Base-by-base conservation (phyloP, 2,888 invertebrate species). In the Notocelia uddmanniana region DNA sequence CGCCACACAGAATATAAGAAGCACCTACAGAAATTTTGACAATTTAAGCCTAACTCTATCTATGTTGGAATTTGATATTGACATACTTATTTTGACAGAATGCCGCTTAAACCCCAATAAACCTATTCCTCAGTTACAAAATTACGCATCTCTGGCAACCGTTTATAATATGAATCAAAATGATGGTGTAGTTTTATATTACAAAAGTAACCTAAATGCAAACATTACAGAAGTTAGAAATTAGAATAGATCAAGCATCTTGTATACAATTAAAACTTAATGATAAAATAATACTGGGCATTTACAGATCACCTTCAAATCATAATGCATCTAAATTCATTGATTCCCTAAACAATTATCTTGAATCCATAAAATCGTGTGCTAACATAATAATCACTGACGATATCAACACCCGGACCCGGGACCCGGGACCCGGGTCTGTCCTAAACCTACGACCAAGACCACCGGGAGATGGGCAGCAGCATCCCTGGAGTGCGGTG, bases 351-450 rank as follows among this genome's bases (percentile, higher is more conserved):
- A 63, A 23, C 13, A 8, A 23, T 6, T 18, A 63, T 26, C 48
- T 63, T n/a, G 63, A 63, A 1, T 26, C 48, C 15, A 48, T 63
- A 11, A 63, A 63, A 26, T 23, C 63, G 1, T 15, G 13, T 26
- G 50, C 8, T 21, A 45, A 21, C 19, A 63, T 63, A 13, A 48
- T 50, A 5, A 23, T 48, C 3, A 63, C 48, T 11, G 48, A 50
- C 1, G 63, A 63, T 26, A 63, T 63, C 23, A 63, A 60, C 19
- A 37, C n/a, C n/a, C n/a, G n/a, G n/a, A n/a, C n/a, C n/a, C n/a
- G n/a, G n/a, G n/a, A n/a, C n/a, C n/a, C n/a, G n/a, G n/a, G n/a
- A n/a, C n/a, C n/a, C n/a, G n/a, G n/a, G n/a, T n/a, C n/a, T n/a
- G n/a, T n/a, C n/a, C n/a, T n/a, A n/a, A n/a, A n/a, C n/a, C n/a